Evolutionary conservation across 2,888 invertebrate genomes (phyloP).

Genomic region (Netelia melanura): DNA sequence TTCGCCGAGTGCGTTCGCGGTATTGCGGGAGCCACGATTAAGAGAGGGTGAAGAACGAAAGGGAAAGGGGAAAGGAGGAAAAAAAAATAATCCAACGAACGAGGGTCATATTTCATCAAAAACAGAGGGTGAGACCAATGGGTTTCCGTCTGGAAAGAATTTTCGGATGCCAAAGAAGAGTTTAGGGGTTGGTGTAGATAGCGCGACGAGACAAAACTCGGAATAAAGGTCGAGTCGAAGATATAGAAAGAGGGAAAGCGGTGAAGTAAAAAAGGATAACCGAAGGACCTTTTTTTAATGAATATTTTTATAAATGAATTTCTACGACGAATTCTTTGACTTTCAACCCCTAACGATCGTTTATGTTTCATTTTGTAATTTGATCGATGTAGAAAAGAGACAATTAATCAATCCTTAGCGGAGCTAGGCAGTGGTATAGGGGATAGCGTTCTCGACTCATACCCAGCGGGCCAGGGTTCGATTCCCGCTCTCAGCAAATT

Average conservation of each 20-base stretch:
- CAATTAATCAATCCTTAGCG: no score
- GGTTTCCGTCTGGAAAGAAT: neutral
- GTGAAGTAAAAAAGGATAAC: conserved; percentile 8
- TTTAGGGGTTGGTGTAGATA: neutral
- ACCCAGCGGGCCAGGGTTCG: no score
- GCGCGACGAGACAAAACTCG: conserved; percentile 2
- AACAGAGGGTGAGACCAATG: neutral
- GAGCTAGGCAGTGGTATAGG: no score
- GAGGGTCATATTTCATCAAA: conserved; percentile 55
- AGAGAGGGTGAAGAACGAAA: conserved; percentile 1
- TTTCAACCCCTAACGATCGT: neutral
- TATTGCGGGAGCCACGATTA: conserved; percentile 2
- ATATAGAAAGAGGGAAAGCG: neutral
- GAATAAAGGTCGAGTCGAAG: conserved; percentile 36
- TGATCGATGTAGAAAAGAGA: no score
- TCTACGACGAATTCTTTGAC: neutral
- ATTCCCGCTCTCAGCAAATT: no score
- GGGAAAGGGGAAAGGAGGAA: neutral
- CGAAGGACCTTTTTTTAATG: neutral
- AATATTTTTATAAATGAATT: neutral
- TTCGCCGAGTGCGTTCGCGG: neutral
- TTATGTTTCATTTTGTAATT: no score
- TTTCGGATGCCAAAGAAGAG: neutral
- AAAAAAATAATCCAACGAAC: conserved; percentile 55
- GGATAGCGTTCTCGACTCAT: no score